These are phyloP conservation scores for Sarcophaga subvicina DNA, from an alignment of 2,888 invertebrate species.

Conservation along the genomic window DNA sequence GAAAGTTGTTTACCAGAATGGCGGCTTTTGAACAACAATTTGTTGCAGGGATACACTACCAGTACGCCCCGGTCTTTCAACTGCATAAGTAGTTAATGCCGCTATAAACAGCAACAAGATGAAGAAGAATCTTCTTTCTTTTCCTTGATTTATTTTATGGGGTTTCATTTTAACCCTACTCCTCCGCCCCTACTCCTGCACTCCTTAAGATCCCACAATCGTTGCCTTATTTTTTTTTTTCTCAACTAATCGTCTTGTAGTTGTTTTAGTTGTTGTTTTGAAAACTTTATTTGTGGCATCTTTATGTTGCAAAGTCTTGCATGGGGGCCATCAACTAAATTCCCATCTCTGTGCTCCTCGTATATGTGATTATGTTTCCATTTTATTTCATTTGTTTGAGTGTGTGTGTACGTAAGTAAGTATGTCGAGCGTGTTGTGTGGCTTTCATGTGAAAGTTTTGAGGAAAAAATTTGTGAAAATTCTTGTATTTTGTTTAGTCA, in stretches of 20 bases:
- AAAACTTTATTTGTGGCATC: constrained; percentile 34
- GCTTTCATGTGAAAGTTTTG: too few relatives aligned
- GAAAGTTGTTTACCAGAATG: background rate
- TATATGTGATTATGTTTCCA: background rate
- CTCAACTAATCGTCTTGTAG: constrained; percentile 55
- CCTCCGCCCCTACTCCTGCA: background rate
- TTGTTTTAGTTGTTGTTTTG: constrained; percentile 33
- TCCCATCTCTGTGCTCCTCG: constrained; percentile 6
- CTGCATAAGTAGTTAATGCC: too few relatives aligned
- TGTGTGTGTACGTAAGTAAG: background rate
- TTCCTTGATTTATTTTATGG: background rate
- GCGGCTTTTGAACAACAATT: too few relatives aligned
- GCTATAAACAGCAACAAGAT: too few relatives aligned
- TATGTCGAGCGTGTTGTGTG: background rate
- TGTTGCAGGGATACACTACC: too few relatives aligned
- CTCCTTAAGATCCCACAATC: background rate
- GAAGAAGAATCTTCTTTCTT: too few relatives aligned
- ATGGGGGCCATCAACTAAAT: constrained; percentile 64
- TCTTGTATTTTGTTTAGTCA: constrained; percentile 5
- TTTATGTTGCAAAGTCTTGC: constrained; percentile 69
- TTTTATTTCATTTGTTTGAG: too few relatives aligned
- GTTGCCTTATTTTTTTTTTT: background rate
- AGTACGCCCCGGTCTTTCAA: too few relatives aligned
- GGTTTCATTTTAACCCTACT: background rate
- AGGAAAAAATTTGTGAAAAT: background rate